A percentile compares a stretch with the other conserved stretches of the same genome.
These are phyloP conservation scores for Chaetophractus vellerosus DNA, from an alignment of 2,797 vertebrate species.

Conservation along the genomic window DNA sequence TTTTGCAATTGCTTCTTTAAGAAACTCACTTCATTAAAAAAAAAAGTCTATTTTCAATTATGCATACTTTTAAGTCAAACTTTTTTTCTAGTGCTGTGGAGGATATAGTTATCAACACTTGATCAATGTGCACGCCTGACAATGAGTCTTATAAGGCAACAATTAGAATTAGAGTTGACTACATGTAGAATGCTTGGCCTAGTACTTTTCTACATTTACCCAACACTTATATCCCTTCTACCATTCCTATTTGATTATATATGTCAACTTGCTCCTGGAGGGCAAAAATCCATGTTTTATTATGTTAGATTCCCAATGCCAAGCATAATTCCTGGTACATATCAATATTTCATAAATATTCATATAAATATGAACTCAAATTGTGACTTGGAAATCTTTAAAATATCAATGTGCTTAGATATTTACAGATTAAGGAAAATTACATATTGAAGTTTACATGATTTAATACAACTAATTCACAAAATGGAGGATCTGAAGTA, in stretches of 20 bases:
- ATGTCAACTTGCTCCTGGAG: background rate
- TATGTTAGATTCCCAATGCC: background rate
- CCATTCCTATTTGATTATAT: background rate
- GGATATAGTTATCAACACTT: background rate
- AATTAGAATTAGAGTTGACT: background rate
- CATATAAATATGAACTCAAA: background rate
- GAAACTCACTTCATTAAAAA: background rate
- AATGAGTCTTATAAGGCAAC: background rate
- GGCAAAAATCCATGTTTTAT: background rate
- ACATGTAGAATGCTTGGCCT: background rate
- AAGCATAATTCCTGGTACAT: background rate
- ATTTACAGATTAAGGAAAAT: background rate
- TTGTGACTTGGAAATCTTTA: background rate
- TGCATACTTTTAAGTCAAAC: background rate
- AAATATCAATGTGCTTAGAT: background rate
- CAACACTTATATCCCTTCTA: background rate
- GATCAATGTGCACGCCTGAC: background rate
- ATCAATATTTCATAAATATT: conserved; percentile 35
- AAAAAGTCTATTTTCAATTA: background rate
- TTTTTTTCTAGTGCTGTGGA: background rate
- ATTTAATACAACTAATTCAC: background rate
- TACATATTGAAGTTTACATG: background rate
- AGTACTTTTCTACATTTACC: background rate
- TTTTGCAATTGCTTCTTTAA: background rate
- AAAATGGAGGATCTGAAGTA: background rate